These are phyloP conservation scores for Hypothenemus hampei DNA, from an alignment of 1,140 invertebrate species.

Conservation along the genomic window DNA sequence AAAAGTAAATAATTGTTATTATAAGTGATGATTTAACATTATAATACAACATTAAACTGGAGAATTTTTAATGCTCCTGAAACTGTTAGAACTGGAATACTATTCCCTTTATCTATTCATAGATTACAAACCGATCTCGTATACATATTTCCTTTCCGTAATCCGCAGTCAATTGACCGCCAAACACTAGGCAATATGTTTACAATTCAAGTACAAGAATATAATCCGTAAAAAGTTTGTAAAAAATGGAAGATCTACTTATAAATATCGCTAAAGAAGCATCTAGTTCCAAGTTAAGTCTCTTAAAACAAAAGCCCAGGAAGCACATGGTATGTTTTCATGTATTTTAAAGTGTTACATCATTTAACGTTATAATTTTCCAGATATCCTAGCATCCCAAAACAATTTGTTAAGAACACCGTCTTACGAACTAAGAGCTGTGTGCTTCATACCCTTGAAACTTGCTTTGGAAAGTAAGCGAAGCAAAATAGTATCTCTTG, in stretches of 20 bases:
- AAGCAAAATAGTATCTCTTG: slow-evolving; percentile 74
- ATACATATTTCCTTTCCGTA: too few relatives aligned
- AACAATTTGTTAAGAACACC: slow-evolving; percentile 68
- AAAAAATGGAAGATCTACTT: slow-evolving; percentile 76
- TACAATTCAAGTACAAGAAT: background rate
- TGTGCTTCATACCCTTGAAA: slow-evolving; percentile 77
- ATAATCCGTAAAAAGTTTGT: too few relatives aligned
- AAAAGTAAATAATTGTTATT: too few relatives aligned
- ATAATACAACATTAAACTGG: too few relatives aligned
- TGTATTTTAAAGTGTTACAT: background rate
- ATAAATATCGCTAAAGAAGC: slow-evolving; percentile 74
- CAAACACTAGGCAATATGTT: too few relatives aligned
- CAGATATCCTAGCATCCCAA: slow-evolving; percentile 78
- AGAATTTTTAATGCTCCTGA: too few relatives aligned
- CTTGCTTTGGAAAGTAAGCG: slow-evolving; percentile 81
- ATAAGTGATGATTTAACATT: too few relatives aligned
- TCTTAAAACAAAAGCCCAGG: slow-evolving; percentile 70
- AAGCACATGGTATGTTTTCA: slow-evolving; percentile 65
- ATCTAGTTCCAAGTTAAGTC: slow-evolving; percentile 64
- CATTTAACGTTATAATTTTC: slow-evolving; percentile 25
- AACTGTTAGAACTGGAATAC: too few relatives aligned
- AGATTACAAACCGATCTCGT: too few relatives aligned
- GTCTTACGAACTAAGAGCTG: slow-evolving; percentile 75
- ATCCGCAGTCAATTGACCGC: too few relatives aligned
- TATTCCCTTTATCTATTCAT: too few relatives aligned